Evolutionary conservation across 2,888 invertebrate species (phyloP).

Genomic region (Himalopsyche anomala): DNA sequence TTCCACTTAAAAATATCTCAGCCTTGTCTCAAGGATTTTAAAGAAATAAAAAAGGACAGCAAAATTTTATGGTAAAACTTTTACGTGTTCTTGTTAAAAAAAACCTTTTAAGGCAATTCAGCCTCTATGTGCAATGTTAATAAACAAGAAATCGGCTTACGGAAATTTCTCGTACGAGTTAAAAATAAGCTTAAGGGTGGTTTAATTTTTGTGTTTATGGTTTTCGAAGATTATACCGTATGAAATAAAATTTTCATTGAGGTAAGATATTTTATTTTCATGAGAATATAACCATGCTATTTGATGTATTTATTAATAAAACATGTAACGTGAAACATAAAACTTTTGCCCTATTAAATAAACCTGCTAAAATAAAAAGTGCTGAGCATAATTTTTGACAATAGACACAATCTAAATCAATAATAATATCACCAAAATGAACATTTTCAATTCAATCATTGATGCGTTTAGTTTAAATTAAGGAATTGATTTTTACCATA

Average conservation of each 20-base stretch:
- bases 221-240: constrained; percentile 13
- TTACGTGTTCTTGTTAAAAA: background rate
- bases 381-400: too few species aligned
- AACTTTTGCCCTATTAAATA: too few species aligned
- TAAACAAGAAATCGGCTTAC: background rate
- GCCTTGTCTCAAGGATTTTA: constrained; percentile 24
- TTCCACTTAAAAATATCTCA: constrained; percentile 17
- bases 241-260: background rate
- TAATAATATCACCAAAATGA: too few species aligned
- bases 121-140: background rate
- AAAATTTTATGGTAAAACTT: constrained; percentile 44
- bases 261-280: background rate
- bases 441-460: too few species aligned
- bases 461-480: too few species aligned
- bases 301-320: background rate
- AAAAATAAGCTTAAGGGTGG: constrained; percentile 38
- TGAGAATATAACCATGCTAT: background rate
- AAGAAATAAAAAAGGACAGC: constrained; percentile 26
- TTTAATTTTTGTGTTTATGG: constrained; percentile 36
- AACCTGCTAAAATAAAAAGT: too few species aligned
- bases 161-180: constrained; percentile 4
- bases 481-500: too few species aligned
- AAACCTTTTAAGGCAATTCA: constrained; percentile 32
- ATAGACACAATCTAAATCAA: too few species aligned
- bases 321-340: background rate